These are phyloP conservation scores for Clusia tigrina DNA, from an alignment of 2,888 invertebrate genomes.

Conservation along the genomic window DNA sequence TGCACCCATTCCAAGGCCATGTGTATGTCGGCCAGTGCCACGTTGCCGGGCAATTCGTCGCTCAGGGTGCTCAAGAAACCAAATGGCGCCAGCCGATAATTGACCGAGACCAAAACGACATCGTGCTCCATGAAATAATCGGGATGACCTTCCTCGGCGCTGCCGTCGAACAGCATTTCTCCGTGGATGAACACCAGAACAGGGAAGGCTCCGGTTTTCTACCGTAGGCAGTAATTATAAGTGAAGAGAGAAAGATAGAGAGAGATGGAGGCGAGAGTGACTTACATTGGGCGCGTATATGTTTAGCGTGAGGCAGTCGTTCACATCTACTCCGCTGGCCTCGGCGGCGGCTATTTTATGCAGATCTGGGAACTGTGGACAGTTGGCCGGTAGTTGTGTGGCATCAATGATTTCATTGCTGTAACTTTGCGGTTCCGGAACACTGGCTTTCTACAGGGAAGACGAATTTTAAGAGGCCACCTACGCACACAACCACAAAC, in stretches of 20 bases:
- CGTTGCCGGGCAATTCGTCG: constrained; percentile 67
- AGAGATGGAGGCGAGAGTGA: neutral
- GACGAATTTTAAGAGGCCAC: neutral
- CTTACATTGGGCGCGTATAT: constrained; percentile 54
- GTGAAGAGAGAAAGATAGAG: neutral
- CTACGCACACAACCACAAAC: neutral
- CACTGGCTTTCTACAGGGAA: constrained; percentile 34
- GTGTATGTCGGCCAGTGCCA: constrained; percentile 67
- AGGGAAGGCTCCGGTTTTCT: constrained; percentile 52
- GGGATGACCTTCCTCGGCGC: constrained; percentile 61
- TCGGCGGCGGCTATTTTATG: constrained; percentile 44
- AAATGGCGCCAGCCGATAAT: constrained; percentile 67
- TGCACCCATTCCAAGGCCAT: constrained; percentile 67
- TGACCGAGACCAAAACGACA: constrained; percentile 65
- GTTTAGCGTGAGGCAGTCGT: constrained; percentile 58
- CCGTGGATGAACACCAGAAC: constrained; percentile 66
- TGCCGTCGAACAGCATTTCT: constrained; percentile 64
- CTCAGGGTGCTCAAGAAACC: constrained; percentile 67
- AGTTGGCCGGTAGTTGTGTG: constrained; percentile 46
- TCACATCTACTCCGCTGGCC: constrained; percentile 49
- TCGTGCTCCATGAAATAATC: constrained; percentile 65
- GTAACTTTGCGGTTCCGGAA: constrained; percentile 19
- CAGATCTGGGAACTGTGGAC: constrained; percentile 58
- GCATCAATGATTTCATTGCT: constrained; percentile 46
- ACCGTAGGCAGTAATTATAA: constrained; percentile 34